These are phyloP conservation scores for Coilia nasus DNA, from an alignment of 2,797 vertebrate genomes.

Conservation along the genomic window DNA sequence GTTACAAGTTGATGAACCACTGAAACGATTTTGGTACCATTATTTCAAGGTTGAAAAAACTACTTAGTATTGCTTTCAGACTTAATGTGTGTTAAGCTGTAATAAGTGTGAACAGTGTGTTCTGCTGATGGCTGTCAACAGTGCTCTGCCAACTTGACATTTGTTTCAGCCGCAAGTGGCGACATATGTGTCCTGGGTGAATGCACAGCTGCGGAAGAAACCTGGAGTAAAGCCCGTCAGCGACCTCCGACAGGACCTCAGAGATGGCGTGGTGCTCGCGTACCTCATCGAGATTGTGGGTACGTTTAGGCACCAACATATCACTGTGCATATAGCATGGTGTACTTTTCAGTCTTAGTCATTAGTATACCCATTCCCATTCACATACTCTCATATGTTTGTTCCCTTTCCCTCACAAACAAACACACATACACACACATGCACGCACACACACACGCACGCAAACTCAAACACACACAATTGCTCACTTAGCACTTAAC, in stretches of 20 bases:
- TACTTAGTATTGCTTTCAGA: no score
- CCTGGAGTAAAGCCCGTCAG: conserved; percentile 80
- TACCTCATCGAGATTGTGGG: conserved; percentile 95
- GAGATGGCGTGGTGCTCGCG: conserved; percentile 88
- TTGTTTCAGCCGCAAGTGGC: conserved; percentile 89
- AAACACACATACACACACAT: no score
- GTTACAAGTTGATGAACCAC: no score
- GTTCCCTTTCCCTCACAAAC: no score
- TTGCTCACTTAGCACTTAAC: no score
- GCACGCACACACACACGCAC: no score
- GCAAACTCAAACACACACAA: no score
- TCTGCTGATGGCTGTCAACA: neutral
- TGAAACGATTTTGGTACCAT: no score
- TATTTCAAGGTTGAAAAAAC: no score
- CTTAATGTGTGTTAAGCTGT: neutral
- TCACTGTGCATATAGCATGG: neutral
- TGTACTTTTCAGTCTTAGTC: neutral
- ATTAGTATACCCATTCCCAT: neutral
- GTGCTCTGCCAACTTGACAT: neutral
- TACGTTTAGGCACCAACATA: neutral
- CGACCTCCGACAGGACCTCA: conserved; percentile 89
- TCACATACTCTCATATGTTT: no score
- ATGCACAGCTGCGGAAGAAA: conserved; percentile 92
- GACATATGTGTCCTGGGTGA: conserved; percentile 96
- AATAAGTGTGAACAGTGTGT: neutral